Conservation (phyloP, 2,888 invertebrate genomes). For the Ornithoptera alexandrae region DNA sequence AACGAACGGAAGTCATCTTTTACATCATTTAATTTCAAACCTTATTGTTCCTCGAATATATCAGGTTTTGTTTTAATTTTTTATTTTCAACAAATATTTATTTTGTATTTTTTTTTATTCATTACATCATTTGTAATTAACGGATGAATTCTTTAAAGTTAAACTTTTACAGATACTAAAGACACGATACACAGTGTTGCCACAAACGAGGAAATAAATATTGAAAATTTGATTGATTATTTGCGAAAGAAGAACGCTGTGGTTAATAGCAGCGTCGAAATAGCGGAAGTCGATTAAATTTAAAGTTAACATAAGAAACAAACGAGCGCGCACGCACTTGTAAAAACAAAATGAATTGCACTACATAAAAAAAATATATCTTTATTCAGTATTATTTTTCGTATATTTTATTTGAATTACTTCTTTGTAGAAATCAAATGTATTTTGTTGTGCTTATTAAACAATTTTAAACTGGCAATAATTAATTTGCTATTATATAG, state of each 20-base stretch:
- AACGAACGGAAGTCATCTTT: slow-evolving; percentile 38
- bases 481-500: background rate
- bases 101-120: background rate
- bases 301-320: background rate
- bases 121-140: too few relatives aligned
- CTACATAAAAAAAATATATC: background rate
- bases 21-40: slow-evolving; percentile 17
- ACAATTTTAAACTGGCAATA: background rate
- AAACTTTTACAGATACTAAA: slow-evolving; percentile 45
- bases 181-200: slow-evolving; percentile 44
- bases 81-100: background rate
- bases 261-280: slow-evolving; percentile 40
- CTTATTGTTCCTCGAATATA: slow-evolving; percentile 25
- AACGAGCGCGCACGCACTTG: background rate
- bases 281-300: slow-evolving; percentile 55
- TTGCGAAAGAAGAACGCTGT: slow-evolving; percentile 51
- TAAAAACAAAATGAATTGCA: background rate
- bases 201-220: slow-evolving; percentile 54
- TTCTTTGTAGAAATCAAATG: background rate
- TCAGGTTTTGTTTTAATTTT: slow-evolving; percentile 40
- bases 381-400: background rate
- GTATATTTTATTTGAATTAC: background rate
- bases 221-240: slow-evolving; percentile 56
- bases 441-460: background rate
- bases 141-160: too few relatives aligned